Evolutionary conservation across 2,113 vertebrate species (phyloP), one percentile per base, ranked within the genome.

Genomic region (Dissostichus mawsoni): DNA sequence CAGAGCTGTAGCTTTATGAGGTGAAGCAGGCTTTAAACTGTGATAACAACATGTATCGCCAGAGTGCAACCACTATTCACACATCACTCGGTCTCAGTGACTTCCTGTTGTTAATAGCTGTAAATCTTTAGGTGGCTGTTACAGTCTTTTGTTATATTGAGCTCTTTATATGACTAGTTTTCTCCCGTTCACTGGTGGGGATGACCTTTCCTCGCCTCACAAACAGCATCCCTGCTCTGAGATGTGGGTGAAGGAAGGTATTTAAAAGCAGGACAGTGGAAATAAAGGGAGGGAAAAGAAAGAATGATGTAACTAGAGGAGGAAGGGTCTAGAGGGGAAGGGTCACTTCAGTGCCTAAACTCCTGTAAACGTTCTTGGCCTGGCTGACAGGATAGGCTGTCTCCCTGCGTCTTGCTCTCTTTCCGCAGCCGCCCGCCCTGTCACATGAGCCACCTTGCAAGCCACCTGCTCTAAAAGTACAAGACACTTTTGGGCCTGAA

Each of bases 401-500:
- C 41, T 50, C 67, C 36, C 23, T 16, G 45, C 56, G 74, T 76
- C 76, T 58, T 58, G 36, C 45, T 20, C 56, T 58, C 13, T 18
- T 65, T 80, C 69, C 20, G 3, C 58, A 69, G 51, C 64, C 63
- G 13, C 66, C 67, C 50, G 16, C 1, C 11, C 78, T 80, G 81
- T 85, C 76, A 83, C 69, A 53, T 5, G 8, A 69, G 29, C 18
- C 58, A 61, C 57, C 41, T 62, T 41, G 25, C 8, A 5, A 78
- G 17, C 68, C 62, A 76, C 65, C 56, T 66, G 67, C 55, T 41
- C 48, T 70, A n/a, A 82, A 80, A 70, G 63, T 66, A 69, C 74
- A 72, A 64, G 70, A 84, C 68, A 66, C 44, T 70, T 82, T 80
- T 56, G 58, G 69, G 56, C 64, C 72, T 67, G 36, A 18, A 80